A percentile compares a stretch with the other conserved stretches of the same genome.
Evolutionary conservation across 2,113 vertebrate genomes (phyloP).

Genomic region (Numenius arquata): DNA sequence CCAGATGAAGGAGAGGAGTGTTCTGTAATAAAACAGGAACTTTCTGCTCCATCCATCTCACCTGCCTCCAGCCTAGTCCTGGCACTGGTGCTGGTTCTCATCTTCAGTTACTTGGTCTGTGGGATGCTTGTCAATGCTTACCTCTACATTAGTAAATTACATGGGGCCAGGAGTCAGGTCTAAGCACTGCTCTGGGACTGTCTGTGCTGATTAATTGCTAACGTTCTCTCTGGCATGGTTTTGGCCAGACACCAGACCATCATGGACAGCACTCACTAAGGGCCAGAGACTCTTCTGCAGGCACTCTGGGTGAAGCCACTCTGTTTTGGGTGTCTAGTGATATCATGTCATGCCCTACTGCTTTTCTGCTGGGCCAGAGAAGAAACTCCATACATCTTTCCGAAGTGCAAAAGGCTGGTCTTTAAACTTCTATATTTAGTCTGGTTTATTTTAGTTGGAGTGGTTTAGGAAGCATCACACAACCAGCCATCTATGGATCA

Average conservation of each 20-base stretch:
- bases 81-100: not conserved
- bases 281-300: not conserved
- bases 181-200: not conserved
- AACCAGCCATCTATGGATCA: not conserved
- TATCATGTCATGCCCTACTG: not conserved
- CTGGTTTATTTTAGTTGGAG: not conserved
- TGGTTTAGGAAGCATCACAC: not conserved
- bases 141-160: not conserved
- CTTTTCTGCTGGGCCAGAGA: not conserved
- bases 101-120: not conserved
- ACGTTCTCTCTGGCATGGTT: not conserved
- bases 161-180: not conserved
- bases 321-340: not conserved
- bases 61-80: not conserved
- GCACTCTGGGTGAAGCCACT: not conserved
- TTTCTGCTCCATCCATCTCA: not conserved
- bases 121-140: not conserved
- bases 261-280: not conserved
- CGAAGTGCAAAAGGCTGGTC: not conserved
- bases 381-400: not conserved
- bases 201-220: not conserved
- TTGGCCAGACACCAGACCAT: not conserved
- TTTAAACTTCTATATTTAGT: not conserved
- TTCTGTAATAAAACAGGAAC: not conserved
- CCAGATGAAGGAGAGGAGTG: not conserved